Evolutionary conservation across 2,888 invertebrate species (phyloP), one percentile per base, ranked within the genome.

Genomic region (Ptychoptera contaminata): DNA sequence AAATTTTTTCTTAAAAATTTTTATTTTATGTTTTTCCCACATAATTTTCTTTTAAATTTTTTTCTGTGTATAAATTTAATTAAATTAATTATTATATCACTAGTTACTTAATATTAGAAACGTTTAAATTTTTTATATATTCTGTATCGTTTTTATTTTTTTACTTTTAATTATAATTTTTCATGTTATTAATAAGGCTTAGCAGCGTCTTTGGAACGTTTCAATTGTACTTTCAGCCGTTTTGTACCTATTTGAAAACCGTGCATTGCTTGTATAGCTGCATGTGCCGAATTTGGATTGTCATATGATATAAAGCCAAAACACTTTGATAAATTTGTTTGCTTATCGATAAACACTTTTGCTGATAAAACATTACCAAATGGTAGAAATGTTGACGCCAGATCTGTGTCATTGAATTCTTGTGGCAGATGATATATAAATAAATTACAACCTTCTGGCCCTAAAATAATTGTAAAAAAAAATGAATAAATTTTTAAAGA

Each of bases 311-410:
- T 93, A 70, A 96, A 96, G 58, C 93, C 96, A 71, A 99, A 98
- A 73, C 98, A 99, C 75, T 98, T 99, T 63, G 96, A 97, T 60
- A 96, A 79, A 73, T 96, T 96, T 58, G 98, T 98, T 69, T 92
- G 91, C 72, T 96, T 97, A 74, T 98, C 98, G 69, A 99, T 94
- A 74, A 97, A 99, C 69, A 98, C 98, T 77, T 98, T 98, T 58
- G 97, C 93, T 55, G 97, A 97, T 63, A 98, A 82, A 61, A 98
- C 92, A 68, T 83, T 88, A 59, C 98, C 98, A 72, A 96, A 98
- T 48, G 97, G 93, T 64, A 88, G 73, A 74, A 99, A 99, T 58
- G 92, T 92, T 57, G 92, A 86, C 58, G 92, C 88, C 56, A 98
- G 77, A 71, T 98, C 97, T 51, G 83, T 82, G 70, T 98, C 98